phyloP scores from a whole-genome alignment of 2,888 invertebrate genomes.

The Dasypolia templi region DNA sequence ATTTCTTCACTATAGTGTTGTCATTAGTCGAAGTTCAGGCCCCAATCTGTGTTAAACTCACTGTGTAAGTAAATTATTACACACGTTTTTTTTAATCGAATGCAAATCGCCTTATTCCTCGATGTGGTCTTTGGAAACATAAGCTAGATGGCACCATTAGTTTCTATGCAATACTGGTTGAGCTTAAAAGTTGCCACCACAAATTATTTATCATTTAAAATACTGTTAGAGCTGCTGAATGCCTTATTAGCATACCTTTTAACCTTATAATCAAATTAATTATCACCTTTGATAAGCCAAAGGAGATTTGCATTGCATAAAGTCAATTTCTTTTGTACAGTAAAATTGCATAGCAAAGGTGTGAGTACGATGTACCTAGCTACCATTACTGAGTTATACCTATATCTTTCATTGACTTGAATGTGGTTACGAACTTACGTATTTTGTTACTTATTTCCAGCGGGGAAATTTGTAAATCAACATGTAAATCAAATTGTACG shows the following conservation, averaged over 20 bases:
- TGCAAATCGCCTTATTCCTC: not conserved
- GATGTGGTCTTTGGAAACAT: not conserved
- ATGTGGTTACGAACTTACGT: not conserved
- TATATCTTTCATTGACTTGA: not conserved
- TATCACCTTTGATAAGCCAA: no score
- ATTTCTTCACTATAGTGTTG: conserved; percentile 6
- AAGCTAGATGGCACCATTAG: not conserved
- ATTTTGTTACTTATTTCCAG: conserved; percentile 18
- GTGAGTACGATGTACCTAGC: no score
- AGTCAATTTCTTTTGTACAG: not conserved
- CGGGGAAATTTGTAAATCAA: conserved; percentile 64
- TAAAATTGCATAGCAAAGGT: no score
- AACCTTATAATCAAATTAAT: no score
- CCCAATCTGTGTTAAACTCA: not conserved
- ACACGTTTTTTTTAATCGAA: not conserved
- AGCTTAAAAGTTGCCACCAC: not conserved
- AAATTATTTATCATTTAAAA: not conserved
- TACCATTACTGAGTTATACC: not conserved
- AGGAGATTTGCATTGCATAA: no score
- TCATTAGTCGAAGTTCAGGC: not conserved
- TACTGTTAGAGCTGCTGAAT: not conserved
- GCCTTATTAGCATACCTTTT: no score
- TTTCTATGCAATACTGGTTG: not conserved
- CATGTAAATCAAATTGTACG: conserved; percentile 70
- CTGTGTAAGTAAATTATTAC: conserved; percentile 21